These are phyloP conservation scores for Caenorhabditis brenneri DNA, from an alignment of 1,140 invertebrate species.

Conservation along the genomic window DNA sequence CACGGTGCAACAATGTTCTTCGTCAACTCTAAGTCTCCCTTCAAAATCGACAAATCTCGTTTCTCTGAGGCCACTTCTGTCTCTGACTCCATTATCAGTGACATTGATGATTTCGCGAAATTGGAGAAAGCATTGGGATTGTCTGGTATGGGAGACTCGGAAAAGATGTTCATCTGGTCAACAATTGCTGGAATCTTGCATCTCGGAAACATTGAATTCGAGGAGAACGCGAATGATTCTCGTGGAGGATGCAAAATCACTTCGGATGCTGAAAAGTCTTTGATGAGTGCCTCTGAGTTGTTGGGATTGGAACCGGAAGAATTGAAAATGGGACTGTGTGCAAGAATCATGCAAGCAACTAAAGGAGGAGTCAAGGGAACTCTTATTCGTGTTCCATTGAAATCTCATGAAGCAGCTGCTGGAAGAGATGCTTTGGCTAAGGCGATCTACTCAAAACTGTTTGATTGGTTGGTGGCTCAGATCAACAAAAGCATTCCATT, in stretches of 20 bases:
- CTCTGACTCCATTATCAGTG: constrained; percentile 22
- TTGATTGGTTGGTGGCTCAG: constrained; percentile 83
- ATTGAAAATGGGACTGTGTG: constrained; percentile 82
- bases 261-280: constrained; percentile 76
- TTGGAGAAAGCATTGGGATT: background rate
- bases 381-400: constrained; percentile 94
- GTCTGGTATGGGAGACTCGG: background rate
- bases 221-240: constrained; percentile 76
- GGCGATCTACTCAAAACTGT: constrained; percentile 90
- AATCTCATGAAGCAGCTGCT: constrained; percentile 87
- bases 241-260: constrained; percentile 79
- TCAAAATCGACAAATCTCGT: constrained; percentile 80
- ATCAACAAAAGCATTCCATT: constrained; percentile 87
- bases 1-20: constrained; percentile 92
- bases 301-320: constrained; percentile 85
- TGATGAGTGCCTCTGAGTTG: constrained; percentile 79
- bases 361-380: constrained; percentile 91
- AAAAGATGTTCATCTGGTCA: constrained; percentile 50
- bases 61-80: constrained; percentile 73
- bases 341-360: constrained; percentile 91
- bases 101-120: constrained; percentile 25
- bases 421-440: constrained; percentile 89
- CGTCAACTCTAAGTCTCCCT: constrained; percentile 76
- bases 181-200: constrained; percentile 57
- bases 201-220: constrained; percentile 57